Evolutionary conservation across 2,113 vertebrate species (phyloP), one percentile per base, ranked within the genome.

Genomic region (Prionailurus bengalensis): DNA sequence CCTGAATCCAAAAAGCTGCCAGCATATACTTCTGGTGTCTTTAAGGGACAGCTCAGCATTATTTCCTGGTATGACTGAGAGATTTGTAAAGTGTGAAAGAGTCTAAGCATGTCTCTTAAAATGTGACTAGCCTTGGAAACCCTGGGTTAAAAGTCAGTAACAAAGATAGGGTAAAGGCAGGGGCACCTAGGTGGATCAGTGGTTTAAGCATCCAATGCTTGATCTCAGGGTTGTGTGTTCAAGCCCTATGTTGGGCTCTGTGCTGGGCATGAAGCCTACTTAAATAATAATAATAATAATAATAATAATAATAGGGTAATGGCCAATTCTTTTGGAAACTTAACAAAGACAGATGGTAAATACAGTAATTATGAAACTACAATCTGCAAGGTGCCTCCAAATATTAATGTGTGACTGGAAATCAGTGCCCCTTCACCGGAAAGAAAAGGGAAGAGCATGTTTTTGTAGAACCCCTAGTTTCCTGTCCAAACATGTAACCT

Each of bases 371-470:
- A 91, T 91, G 73, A 48, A 97, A 55, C 84, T 73, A 8, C 93
- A 89, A 33, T 63, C 79, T 95, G 92, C 82, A 94, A 98, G 95
- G 42, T 89, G 15, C 66, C 74, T 70, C 91, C 84, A 95, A 93
- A 92, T 97, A 92, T 92, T 78, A 61, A 96, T 88, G 96, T 79
- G 27, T 61, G 55, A 97, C 94, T 61, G 25, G 94, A 98, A 94
- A 82, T 55, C 21, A 78, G 88, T 86, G 80, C 66, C 93, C 85
- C 76, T 97, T 94, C 89, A 58, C 42, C 48, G 0, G 92, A 51
- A 76, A 94, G 53, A n/a, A 1, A 66, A 27, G 45, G 1, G 13
- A 15, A 63, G 23, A 86, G 25, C 1, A 39, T 76, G 42, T 71
- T 98, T 92, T 96, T 95, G 55, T 58, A 97, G 58, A 96, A 83